These are phyloP conservation scores for Notiomystis cincta DNA, from an alignment of 2,113 vertebrate species.

Conservation along the genomic window DNA sequence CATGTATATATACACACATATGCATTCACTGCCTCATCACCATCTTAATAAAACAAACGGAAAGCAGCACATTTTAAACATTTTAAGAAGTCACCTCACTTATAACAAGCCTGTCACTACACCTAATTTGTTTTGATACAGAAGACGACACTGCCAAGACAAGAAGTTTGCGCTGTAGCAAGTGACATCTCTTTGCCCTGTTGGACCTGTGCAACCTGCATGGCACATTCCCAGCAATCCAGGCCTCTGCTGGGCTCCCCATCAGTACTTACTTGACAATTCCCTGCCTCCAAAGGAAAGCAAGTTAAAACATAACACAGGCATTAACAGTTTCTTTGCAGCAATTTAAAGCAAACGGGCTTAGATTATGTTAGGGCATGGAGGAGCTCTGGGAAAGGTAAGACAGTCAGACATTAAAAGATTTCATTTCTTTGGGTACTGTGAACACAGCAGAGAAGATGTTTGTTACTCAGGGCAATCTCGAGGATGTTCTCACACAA, in stretches of 20 bases:
- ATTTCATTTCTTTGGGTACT: conserved; percentile 9
- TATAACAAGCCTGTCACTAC: conserved; percentile 29
- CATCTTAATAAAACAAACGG: conserved; percentile 11
- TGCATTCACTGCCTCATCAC: conserved; percentile 29
- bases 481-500: background rate
- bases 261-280: conserved; percentile 92
- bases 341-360: conserved; percentile 17
- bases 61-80: conserved; percentile 40
- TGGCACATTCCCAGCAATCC: conserved; percentile 8
- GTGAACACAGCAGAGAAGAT: conserved; percentile 38
- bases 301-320: conserved; percentile 93
- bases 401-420: background rate
- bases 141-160: conserved; percentile 18
- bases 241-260: conserved; percentile 6
- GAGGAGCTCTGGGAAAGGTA: background rate
- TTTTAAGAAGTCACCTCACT: background rate
- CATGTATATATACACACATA: conserved; percentile 56
- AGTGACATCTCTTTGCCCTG: background rate
- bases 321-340: conserved; percentile 82
- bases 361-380: background rate
- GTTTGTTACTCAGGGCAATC: background rate
- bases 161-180: conserved; percentile 1
- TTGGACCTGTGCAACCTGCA: background rate
- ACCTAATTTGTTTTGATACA: background rate
- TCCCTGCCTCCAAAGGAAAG: conserved; percentile 97